A percentile compares a stretch with the other conserved stretches of the same genome.
Conservation (phyloP, 2,888 invertebrate species). For the Pterostichus niger region DNA sequence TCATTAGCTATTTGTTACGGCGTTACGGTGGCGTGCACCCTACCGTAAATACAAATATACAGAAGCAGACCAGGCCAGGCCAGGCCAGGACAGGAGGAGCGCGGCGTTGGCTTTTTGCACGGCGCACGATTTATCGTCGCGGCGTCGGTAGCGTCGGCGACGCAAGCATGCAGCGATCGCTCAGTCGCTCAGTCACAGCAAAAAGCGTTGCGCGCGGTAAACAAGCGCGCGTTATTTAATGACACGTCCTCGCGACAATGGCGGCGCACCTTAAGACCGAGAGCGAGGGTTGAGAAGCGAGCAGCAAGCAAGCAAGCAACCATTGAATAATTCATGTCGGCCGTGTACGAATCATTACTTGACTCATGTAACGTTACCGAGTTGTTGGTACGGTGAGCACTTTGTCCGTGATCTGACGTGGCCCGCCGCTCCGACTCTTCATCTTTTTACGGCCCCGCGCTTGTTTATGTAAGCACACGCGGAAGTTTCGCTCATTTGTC, state of each 20-base stretch:
- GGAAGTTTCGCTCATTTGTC: constrained; percentile 73
- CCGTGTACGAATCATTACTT: constrained; percentile 77
- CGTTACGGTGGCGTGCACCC: constrained; percentile 69
- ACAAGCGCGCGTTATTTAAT: constrained; percentile 65
- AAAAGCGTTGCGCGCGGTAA: constrained; percentile 60
- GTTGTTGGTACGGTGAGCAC: constrained; percentile 76
- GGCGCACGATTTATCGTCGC: constrained; percentile 58
- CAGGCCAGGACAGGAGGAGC: constrained; percentile 16
- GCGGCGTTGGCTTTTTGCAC: constrained; percentile 60
- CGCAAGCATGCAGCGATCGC: constrained; percentile 42
- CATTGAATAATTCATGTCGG: constrained; percentile 76
- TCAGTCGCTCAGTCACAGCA: constrained; percentile 60
- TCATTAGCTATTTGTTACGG: constrained; percentile 76
- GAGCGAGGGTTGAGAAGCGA: background rate
- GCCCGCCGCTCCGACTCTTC: constrained; percentile 69
- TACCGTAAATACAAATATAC: constrained; percentile 67
- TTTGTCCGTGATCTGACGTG: constrained; percentile 72
- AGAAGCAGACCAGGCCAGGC: background rate
- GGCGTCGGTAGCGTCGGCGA: background rate
- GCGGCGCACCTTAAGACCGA: constrained; percentile 49
- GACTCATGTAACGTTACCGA: constrained; percentile 71
- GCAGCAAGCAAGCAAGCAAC: background rate
- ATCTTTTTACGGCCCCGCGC: constrained; percentile 71
- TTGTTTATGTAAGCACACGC: constrained; percentile 75
- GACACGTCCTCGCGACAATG: constrained; percentile 65